These are phyloP conservation scores for Oreochromis spilurus DNA, from an alignment of 2,113 vertebrate genomes.

Conservation along the genomic window DNA sequence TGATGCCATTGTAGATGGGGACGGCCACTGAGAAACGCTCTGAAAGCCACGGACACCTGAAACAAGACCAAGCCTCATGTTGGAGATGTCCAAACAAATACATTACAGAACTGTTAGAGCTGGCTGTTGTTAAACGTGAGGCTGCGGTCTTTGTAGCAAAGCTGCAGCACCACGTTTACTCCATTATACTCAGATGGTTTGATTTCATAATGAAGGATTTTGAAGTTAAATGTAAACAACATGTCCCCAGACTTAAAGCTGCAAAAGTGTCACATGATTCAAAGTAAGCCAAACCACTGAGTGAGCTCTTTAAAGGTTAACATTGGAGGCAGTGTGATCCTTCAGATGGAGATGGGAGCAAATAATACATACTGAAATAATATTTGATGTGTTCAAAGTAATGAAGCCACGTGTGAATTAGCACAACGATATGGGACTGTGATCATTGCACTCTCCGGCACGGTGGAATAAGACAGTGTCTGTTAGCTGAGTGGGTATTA, in stretches of 20 bases:
- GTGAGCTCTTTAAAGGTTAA: not conserved
- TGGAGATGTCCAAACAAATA: not conserved
- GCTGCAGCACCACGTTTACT: not conserved
- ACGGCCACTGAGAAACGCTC: slow-evolving; percentile 85
- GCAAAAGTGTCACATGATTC: not conserved
- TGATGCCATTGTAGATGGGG: slow-evolving; percentile 89
- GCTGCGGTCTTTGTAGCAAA: not conserved
- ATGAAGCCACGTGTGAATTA: not conserved
- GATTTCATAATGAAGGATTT: not conserved
- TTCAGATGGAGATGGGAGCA: not conserved
- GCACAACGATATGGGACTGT: not conserved
- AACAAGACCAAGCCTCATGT: not conserved
- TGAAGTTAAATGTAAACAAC: not conserved
- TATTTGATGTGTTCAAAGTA: not conserved
- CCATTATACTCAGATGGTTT: not conserved
- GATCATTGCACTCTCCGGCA: not conserved
- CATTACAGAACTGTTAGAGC: not conserved
- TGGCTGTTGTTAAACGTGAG: not conserved
- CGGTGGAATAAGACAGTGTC: not conserved
- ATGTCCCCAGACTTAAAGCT: not conserved
- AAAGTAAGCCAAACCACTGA: not conserved
- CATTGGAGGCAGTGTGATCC: not conserved
- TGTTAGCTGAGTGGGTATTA: not conserved
- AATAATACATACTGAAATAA: not conserved
- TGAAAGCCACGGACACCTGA: slow-evolving; percentile 91